Conservation (phyloP, 1,140 invertebrate genomes). For the Cotesia vestalis region DNA sequence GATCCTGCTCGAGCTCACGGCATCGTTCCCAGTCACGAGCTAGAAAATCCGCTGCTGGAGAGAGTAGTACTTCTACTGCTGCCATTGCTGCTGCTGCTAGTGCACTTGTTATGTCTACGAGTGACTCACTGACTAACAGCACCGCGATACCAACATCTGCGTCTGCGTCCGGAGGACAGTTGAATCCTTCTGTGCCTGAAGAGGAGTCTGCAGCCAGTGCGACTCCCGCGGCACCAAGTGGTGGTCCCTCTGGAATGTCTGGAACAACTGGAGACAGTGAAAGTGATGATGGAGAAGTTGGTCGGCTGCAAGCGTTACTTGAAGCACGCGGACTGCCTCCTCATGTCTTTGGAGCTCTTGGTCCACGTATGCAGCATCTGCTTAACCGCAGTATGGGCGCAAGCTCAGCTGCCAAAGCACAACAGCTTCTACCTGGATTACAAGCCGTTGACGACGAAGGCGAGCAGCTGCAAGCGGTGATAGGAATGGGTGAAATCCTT, state of each 20-base stretch:
- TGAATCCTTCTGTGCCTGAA: conserved; percentile 53
- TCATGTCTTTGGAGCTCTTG: conserved; percentile 93
- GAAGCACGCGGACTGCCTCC: conserved; percentile 94
- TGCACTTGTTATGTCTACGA: conserved; percentile 57
- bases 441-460: conserved; percentile 95
- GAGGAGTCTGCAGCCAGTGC: conserved; percentile 57
- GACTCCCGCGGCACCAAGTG: conserved; percentile 54
- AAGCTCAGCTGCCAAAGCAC: conserved; percentile 89
- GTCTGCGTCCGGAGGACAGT: conserved; percentile 46
- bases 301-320: conserved; percentile 86
- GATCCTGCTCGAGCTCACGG: conserved; percentile 75
- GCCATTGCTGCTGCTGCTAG: conserved; percentile 40
- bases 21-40: conserved; percentile 71
- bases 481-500: conserved; percentile 98
- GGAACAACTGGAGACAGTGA: conserved; percentile 64
- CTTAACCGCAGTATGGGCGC: conserved; percentile 92
- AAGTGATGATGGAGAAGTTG: conserved; percentile 88
- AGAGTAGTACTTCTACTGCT: conserved; percentile 46
- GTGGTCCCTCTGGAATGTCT: conserved; percentile 62
- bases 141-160: conserved; percentile 52
- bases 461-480: conserved; percentile 95
- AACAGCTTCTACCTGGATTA: conserved; percentile 91
- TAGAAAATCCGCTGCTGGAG: conserved; percentile 60
- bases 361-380: conserved; percentile 96
- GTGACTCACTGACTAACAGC: conserved; percentile 55